Conservation (phyloP, 2,113 vertebrate species). For the Nicator chloris region DNA sequence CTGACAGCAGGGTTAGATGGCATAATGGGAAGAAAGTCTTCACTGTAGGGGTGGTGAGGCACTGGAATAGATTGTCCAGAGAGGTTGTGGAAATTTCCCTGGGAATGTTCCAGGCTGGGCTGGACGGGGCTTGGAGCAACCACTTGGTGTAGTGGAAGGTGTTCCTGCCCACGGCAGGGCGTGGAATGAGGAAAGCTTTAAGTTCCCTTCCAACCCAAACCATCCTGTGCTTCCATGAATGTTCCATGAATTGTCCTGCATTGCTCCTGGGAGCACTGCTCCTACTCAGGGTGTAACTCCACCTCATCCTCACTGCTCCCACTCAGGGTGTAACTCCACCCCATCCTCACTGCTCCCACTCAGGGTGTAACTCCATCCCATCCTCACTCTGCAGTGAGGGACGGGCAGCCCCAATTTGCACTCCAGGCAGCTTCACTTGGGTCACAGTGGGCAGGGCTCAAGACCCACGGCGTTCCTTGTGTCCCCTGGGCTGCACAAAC, state of each 20-base stretch:
- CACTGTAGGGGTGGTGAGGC: fast-evolving
- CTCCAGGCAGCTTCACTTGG: neutral
- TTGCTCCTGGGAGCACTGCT: neutral
- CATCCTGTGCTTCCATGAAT: neutral
- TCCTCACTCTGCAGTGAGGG: neutral
- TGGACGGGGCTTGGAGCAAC: neutral
- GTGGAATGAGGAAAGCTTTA: neutral
- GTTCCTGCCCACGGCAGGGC: neutral
- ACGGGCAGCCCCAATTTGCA: neutral
- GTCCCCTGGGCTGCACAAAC: neutral
- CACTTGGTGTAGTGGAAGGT: neutral
- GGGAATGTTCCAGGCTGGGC: neutral
- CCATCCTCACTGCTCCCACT: no score
- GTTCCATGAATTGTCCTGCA: neutral
- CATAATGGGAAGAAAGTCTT: neutral
- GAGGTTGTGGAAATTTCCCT: neutral
- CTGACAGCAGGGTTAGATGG: neutral
- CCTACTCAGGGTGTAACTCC: neutral
- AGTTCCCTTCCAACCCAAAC: neutral
- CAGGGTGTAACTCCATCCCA: neutral
- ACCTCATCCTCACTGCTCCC: neutral
- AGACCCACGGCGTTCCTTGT: fast-evolving
- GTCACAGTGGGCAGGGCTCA: neutral
- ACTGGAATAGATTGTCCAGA: neutral
- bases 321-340: neutral